phyloP scores from a whole-genome alignment of 2,797 vertebrate species.

The Microtus obscurus region DNA sequence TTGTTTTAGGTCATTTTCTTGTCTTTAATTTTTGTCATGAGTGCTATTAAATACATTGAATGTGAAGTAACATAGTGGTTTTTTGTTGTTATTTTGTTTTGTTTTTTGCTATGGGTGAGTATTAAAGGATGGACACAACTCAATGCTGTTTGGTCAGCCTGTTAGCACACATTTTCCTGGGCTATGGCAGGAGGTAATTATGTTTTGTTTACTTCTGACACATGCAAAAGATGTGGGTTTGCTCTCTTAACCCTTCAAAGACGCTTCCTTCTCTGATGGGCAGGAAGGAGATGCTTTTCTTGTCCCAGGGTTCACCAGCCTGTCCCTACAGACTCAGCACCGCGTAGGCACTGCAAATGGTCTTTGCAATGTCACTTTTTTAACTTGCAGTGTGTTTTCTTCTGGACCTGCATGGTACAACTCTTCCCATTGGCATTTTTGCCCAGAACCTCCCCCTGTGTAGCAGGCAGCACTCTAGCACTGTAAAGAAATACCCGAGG shows the following conservation, averaged over 20 bases:
- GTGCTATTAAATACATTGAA: background rate
- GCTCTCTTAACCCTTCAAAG: conserved; percentile 60
- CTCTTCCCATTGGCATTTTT: background rate
- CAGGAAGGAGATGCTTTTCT: conserved; percentile 29
- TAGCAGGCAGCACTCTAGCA: too few species aligned
- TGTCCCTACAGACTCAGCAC: background rate
- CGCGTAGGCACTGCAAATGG: background rate
- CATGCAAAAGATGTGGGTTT: conserved; percentile 58
- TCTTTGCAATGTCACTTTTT: background rate
- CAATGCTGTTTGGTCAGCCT: conserved; percentile 74
- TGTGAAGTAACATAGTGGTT: conserved; percentile 10
- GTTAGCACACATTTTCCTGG: conserved; percentile 71
- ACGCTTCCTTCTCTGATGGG: conserved; percentile 36
- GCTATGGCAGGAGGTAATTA: conserved; percentile 76
- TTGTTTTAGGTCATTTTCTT: conserved; percentile 12
- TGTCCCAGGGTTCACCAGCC: background rate
- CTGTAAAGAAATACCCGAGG: background rate
- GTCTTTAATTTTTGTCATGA: conserved; percentile 8
- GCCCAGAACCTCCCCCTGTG: background rate
- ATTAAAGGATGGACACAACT: conserved; percentile 64
- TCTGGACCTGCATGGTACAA: background rate
- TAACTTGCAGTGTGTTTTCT: background rate
- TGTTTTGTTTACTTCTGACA: conserved; percentile 71
- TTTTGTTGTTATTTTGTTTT: background rate
- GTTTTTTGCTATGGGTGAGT: conserved; percentile 52